Base-by-base conservation (phyloP, 2,888 invertebrate genomes). In the Lithophane socia region DNA sequence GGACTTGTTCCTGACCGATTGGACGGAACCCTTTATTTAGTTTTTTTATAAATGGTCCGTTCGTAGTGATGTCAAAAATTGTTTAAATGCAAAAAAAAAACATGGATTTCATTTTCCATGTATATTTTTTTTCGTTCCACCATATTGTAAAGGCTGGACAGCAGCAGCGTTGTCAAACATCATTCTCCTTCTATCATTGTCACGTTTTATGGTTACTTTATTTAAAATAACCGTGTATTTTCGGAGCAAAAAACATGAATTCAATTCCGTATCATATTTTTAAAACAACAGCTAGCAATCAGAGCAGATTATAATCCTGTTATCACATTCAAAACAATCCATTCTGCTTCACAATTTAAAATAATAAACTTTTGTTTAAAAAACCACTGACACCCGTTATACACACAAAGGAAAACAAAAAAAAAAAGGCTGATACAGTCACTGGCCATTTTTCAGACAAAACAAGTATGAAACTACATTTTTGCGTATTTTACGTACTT, bases 331-430 rank as follows among this genome's bases (percentile, higher is more conserved):
- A 52, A 37, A 44, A 52, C 42, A 52, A 78, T 37, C 9, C n/a
- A 21, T 73, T 37, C 44, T n/a, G 21, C 37, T 13, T 24, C 9
- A 42, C n/a, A 49, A 70, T 65, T 76, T 21, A 61, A 70, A 71
- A 63, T n/a, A 69, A 68, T 54, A 68, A 8, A 47, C 37, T 24
- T 64, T 68, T 81, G 18, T 65, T 66, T 49, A 7, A 16, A 81
- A 63, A 58, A 24, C 37, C 3, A 73, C 37, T 72, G 73, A 69
- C 47, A 54, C 42, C 16, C 24, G n/a, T 49, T 77, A 29, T 2
- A 24, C 8, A 58, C 16, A 21, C 12, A 58, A 67, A 61, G 58
- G 12, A 24, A 60, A 58, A n/a, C 12, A 56, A 61, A 9, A n/a
- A 67, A 58, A 69, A 65, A 58, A 47, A 73, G 16, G 16, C 13